phyloP scores from a whole-genome alignment of 2,888 invertebrate genomes.

The Eumacrocentrus americanus region DNA sequence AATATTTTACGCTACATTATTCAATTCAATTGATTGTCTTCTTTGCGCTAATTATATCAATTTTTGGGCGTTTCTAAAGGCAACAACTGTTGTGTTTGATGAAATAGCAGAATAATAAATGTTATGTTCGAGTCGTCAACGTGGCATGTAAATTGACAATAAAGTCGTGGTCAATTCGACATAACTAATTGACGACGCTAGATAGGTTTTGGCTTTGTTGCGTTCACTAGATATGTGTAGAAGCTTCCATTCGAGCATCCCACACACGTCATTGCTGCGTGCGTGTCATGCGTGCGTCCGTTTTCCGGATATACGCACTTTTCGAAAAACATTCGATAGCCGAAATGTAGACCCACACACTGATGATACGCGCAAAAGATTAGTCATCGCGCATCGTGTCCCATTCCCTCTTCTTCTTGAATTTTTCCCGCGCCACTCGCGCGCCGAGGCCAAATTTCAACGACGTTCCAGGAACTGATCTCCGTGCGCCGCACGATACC shows the following conservation, averaged over 20 bases:
- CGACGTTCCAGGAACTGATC: too few species aligned
- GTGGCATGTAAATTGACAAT: too few species aligned
- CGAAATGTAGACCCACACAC: slow-evolving; percentile 13
- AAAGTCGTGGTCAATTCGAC: too few species aligned
- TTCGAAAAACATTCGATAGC: slow-evolving; percentile 53
- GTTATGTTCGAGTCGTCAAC: too few species aligned
- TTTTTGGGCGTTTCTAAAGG: too few species aligned
- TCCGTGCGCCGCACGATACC: too few species aligned
- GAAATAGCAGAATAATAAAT: too few species aligned
- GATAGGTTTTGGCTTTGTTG: not conserved
- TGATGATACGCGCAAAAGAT: not conserved
- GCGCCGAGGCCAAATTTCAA: not conserved
- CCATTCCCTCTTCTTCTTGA: not conserved
- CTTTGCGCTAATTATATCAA: too few species aligned
- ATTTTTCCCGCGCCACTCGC: not conserved
- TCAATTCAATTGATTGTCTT: not conserved
- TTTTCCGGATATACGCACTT: slow-evolving; percentile 48
- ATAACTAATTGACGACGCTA: too few species aligned
- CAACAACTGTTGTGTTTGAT: too few species aligned
- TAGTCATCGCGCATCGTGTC: slow-evolving; percentile 2
- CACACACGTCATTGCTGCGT: slow-evolving; percentile 8
- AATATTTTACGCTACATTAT: not conserved
- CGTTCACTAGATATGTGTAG: slow-evolving; percentile 11
- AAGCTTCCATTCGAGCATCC: slow-evolving; percentile 27
- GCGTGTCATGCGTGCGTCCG: slow-evolving; percentile 32